These are phyloP conservation scores for Anthoscopus minutus DNA, from an alignment of 2,113 vertebrate genomes.

Conservation along the genomic window DNA sequence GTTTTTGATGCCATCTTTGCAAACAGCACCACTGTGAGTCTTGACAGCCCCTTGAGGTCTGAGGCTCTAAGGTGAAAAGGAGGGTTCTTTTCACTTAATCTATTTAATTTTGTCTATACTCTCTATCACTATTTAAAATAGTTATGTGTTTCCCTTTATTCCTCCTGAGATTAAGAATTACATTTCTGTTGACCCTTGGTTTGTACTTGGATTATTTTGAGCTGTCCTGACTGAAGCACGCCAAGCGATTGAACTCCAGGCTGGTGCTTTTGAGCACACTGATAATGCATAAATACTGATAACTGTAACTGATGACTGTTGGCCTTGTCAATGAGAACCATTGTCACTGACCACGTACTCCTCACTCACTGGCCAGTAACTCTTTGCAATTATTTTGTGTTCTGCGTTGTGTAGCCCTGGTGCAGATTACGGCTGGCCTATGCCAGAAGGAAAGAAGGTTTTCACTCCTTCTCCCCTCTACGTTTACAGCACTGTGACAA, in stretches of 20 bases:
- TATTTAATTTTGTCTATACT: background rate
- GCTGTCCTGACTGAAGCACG: background rate
- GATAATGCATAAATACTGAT: background rate
- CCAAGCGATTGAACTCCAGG: background rate
- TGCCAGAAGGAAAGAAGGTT: slow-evolving; percentile 62
- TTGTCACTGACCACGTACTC: background rate
- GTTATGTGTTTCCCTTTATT: background rate
- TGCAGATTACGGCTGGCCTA: slow-evolving; percentile 60
- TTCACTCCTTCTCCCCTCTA: slow-evolving; percentile 65
- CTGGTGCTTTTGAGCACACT: background rate
- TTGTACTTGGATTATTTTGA: background rate
- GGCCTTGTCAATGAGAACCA: background rate
- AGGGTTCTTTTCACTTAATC: background rate
- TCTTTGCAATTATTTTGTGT: slow-evolving; percentile 57
- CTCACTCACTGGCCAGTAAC: slow-evolving; percentile 8
- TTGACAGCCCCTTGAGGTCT: background rate
- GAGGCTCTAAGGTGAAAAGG: background rate
- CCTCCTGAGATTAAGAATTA: background rate
- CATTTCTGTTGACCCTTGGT: background rate
- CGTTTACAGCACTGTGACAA: slow-evolving; percentile 84
- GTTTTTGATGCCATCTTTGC: background rate
- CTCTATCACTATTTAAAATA: background rate
- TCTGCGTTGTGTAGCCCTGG: slow-evolving; percentile 66
- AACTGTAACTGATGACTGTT: background rate
- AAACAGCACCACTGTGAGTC: background rate